Percentiles rank a stretch among this genome's conserved stretches.
These are phyloP conservation scores for Silurus lanzhouensis DNA, from an alignment of 2,797 vertebrate species.

Conservation along the genomic window DNA sequence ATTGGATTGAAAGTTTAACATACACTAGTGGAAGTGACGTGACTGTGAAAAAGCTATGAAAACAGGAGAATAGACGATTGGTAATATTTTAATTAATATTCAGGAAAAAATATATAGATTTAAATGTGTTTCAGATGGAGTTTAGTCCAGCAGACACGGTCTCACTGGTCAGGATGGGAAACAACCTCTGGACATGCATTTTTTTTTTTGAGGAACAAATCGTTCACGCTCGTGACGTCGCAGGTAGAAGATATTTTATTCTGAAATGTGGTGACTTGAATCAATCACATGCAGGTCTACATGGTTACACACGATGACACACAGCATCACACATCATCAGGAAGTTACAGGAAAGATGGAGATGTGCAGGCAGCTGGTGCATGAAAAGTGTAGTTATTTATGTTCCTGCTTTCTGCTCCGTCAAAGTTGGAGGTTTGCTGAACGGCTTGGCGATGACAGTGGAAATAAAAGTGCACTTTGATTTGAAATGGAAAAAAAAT, in stretches of 20 bases:
- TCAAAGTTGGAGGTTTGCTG: background rate
- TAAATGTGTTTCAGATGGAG: too few relatives aligned
- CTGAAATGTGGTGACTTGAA: conserved; percentile 49
- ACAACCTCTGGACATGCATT: too few relatives aligned
- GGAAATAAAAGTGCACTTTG: background rate
- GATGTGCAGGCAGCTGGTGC: background rate
- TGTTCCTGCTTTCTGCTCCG: background rate
- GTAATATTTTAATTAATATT: too few relatives aligned
- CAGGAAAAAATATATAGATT: too few relatives aligned
- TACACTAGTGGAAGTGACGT: too few relatives aligned
- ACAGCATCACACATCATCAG: conserved; percentile 21
- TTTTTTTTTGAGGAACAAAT: background rate
- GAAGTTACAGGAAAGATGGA: background rate
- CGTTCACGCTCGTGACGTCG: background rate
- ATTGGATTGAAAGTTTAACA: too few relatives aligned
- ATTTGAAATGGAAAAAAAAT: background rate
- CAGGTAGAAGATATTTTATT: conserved; percentile 49
- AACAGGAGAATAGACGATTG: too few relatives aligned
- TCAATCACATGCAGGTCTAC: conserved; percentile 53
- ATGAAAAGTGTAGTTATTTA: background rate
- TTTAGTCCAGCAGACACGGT: too few relatives aligned
- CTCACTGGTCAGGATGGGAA: background rate
- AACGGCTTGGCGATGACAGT: background rate
- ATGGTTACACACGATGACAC: conserved; percentile 28
- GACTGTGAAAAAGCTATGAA: too few relatives aligned